Percentiles rank a stretch among this genome's conserved stretches.
Conservation (phyloP, 2,888 invertebrate genomes). For the Lasioglossum villosulum region DNA sequence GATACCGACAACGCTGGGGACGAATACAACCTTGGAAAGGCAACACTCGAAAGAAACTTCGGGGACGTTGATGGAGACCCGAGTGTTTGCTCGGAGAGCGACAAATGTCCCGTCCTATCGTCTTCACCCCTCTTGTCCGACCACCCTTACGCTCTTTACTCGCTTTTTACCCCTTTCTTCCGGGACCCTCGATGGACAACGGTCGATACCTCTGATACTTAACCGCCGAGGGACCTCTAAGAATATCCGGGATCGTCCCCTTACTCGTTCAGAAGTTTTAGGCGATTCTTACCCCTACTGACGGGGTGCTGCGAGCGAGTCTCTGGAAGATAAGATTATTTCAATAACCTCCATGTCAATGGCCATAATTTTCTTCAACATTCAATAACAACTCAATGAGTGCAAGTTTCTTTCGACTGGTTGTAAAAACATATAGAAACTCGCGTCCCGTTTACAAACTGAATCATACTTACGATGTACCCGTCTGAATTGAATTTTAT, state of each 20-base stretch:
- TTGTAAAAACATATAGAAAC: too few relatives aligned
- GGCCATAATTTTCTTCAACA: not conserved
- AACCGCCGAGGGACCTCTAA: constrained; percentile 5
- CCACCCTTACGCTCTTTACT: constrained; percentile 28
- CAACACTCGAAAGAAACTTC: constrained; percentile 79
- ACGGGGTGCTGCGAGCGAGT: not conserved
- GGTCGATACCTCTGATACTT: constrained; percentile 36
- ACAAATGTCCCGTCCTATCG: constrained; percentile 79
- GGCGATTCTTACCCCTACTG: not conserved
- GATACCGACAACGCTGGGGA: constrained; percentile 22
- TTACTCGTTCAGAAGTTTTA: not conserved
- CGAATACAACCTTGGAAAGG: constrained; percentile 64
- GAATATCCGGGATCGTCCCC: not conserved
- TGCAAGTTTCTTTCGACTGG: too few relatives aligned
- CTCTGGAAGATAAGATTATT: not conserved
- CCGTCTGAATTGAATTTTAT: not conserved
- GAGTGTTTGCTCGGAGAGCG: constrained; percentile 75
- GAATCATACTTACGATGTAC: not conserved
- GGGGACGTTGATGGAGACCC: constrained; percentile 81
- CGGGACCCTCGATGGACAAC: not conserved
- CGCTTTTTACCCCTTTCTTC: constrained; percentile 42
- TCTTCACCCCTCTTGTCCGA: constrained; percentile 40
- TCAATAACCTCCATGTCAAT: not conserved
- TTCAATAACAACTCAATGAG: not conserved
- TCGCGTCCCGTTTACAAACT: not conserved